phyloP scores from a whole-genome alignment of 2,113 vertebrate genomes.

The Mustelus asterias region DNA sequence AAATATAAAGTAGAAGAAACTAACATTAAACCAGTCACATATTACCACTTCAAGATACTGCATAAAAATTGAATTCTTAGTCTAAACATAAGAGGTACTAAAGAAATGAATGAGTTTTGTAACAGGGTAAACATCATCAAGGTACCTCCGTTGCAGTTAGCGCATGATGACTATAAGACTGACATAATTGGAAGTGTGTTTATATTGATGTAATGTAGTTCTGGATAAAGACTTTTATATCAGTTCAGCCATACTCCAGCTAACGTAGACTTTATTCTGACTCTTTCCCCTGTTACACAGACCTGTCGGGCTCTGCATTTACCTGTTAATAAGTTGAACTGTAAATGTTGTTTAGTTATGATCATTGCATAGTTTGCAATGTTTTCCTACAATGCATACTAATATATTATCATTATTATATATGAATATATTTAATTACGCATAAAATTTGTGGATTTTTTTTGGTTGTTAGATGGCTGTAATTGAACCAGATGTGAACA shows the following conservation, averaged over 20 bases:
- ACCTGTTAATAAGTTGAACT: conserved; percentile 76
- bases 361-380: conserved; percentile 74
- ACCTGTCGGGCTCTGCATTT: conserved; percentile 48
- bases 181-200: conserved; percentile 37
- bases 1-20: conserved; percentile 29
- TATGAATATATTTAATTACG: conserved; percentile 99
- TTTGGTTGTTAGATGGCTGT: conserved; percentile 73
- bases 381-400: conserved; percentile 93
- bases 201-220: conserved; percentile 38
- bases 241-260: conserved; percentile 36
- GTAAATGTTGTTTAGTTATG: conserved; percentile 87
- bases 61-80: conserved; percentile 27
- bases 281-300: conserved; percentile 42
- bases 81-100: conserved; percentile 28
- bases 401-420: conserved; percentile 99
- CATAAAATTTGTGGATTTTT: conserved; percentile 82
- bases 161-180: conserved; percentile 17
- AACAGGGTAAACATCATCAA: conserved; percentile 37
- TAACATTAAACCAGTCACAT: conserved; percentile 33
- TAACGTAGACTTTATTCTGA: conserved; percentile 29
- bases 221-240: conserved; percentile 35
- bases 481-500: conserved; percentile 68
- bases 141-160: conserved; percentile 34
- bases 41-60: conserved; percentile 23
- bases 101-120: conserved; percentile 34